These are phyloP conservation scores for Oikopleura vanhoeffeni DNA, from an alignment of 23 tunicate species.

Conservation along the genomic window DNA sequence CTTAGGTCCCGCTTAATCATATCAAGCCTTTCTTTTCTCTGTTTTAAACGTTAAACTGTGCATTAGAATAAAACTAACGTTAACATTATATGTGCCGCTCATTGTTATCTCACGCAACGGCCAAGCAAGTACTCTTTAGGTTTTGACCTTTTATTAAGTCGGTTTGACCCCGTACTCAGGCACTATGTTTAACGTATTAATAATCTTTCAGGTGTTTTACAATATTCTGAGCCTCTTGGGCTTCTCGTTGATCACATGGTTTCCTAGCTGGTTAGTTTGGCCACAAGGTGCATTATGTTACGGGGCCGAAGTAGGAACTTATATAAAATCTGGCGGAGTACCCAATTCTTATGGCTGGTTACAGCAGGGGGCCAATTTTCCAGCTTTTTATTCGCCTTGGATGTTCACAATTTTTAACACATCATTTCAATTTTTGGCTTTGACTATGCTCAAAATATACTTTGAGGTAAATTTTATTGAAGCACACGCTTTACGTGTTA, in stretches of 20 bases:
- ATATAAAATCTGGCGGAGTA: constrained; percentile 97
- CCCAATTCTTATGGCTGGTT: constrained; percentile 70
- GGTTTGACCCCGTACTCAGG: too few relatives aligned
- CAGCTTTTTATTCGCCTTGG: constrained; percentile 91
- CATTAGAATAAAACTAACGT: too few relatives aligned
- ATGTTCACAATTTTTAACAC: constrained; percentile 47
- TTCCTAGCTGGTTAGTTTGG: constrained; percentile 48
- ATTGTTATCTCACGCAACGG: too few relatives aligned
- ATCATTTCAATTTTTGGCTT: constrained; percentile 43
- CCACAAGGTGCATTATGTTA: constrained; percentile 79
- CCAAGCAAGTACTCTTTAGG: too few relatives aligned
- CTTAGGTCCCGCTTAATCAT: too few relatives aligned
- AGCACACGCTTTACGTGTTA: too few relatives aligned
- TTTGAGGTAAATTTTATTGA: too few relatives aligned
- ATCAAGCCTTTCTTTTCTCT: too few relatives aligned
- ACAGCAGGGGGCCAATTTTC: constrained; percentile 33
- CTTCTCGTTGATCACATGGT: constrained; percentile 33
- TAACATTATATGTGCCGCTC: too few relatives aligned
- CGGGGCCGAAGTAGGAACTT: constrained; percentile 86
- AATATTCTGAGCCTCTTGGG: constrained; percentile 49
- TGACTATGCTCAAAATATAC: constrained; percentile 78
- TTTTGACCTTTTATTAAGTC: too few relatives aligned
- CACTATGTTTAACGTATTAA: too few relatives aligned
- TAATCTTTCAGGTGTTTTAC: constrained; percentile 32
- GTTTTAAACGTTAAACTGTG: too few relatives aligned